Base-by-base conservation (phyloP, 2,113 vertebrate genomes). In the Anseranas semipalmata region DNA sequence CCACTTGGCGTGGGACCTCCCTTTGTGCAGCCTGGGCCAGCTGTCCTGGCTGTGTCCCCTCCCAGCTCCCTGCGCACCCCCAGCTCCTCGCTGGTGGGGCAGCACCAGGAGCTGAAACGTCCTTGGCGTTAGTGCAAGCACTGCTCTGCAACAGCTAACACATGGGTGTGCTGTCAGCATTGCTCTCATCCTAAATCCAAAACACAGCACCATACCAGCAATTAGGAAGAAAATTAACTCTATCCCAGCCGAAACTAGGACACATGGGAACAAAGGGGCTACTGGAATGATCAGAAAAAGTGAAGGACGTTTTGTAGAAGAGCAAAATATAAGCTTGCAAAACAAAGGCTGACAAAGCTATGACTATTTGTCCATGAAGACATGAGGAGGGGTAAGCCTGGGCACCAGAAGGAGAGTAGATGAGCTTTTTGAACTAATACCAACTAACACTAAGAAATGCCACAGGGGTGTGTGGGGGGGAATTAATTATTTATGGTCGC, bases 331-430 rank as follows among this genome's bases (percentile, higher is more conserved):
- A 18, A 27, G 19, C 59, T 33, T 16, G 7, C 7, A 79, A 66
- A 94, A 70, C 6, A 53, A 72, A 68, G 27, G 5, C 35, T 43
- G 11, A 12, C 63, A 43, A 7, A 9, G 3, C 7, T n/a, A 46
- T 4, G 3, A 63, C 53, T 63, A 59, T 35, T 82, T 78, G 30
- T 18, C 27, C 41, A 32, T 62, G 50, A 88, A 35, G 24, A 32
- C n/a, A 82, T 8, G 16, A 52, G 3, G 8, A 81, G 13, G 6
- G 46, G 2, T 18, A 87, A 78, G 27, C 17, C 18, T 0, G 0
- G 21, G 33, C 14, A 41, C 2, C 2, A 28, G 27, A 28, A 86
- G 16, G 27, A 48, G 20, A 30, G 15, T 1, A 33, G 8, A 25
- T 10, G 19, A 59, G 32, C 5, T 41, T 32, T 41, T 81, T 52